A percentile compares a stretch with the other conserved stretches of the same genome.
Evolutionary conservation across 2,888 invertebrate species (phyloP).

Genomic region (Lissocephala sabroskyi): DNA sequence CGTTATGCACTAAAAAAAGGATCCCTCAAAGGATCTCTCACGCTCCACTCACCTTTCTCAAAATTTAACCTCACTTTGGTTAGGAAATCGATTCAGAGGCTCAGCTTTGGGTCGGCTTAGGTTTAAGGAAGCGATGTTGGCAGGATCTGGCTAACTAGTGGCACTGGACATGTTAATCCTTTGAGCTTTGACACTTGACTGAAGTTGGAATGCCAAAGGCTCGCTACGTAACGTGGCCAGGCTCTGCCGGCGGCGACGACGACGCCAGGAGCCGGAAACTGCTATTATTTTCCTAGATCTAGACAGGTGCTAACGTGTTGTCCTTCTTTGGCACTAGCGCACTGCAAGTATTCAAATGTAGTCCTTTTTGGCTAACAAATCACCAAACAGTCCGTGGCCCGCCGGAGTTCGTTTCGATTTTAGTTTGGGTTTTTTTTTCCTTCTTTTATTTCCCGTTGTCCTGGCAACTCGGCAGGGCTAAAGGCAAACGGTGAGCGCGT

Average conservation of each 20-base stretch:
- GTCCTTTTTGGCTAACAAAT: slow-evolving; percentile 26
- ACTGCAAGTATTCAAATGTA: slow-evolving; percentile 23
- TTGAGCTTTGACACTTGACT: slow-evolving; percentile 70
- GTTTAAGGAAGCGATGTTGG: too few relatives aligned
- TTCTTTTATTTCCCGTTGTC: neutral
- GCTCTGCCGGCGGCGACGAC: slow-evolving; percentile 22
- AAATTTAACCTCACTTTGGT: too few relatives aligned
- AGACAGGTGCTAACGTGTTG: slow-evolving; percentile 48
- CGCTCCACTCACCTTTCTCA: too few relatives aligned
- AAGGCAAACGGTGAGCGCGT: slow-evolving; percentile 14
- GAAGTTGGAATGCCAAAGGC: slow-evolving; percentile 66
- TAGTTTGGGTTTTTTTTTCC: neutral
- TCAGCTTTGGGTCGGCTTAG: too few relatives aligned
- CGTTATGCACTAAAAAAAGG: too few relatives aligned
- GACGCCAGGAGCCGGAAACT: slow-evolving; percentile 39
- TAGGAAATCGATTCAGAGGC: too few relatives aligned
- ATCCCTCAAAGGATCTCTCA: too few relatives aligned
- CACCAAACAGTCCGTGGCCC: slow-evolving; percentile 6
- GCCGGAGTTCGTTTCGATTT: neutral
- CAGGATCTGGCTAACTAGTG: slow-evolving; percentile 12
- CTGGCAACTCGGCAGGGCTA: neutral
- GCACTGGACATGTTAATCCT: slow-evolving; percentile 71
- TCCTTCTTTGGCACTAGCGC: slow-evolving; percentile 45
- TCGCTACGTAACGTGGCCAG: slow-evolving; percentile 49
- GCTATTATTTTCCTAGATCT: slow-evolving; percentile 52